Evolutionary conservation across 2,113 vertebrate genomes (phyloP), one percentile per base, ranked within the genome.

Genomic region (Marcusenius ussheri): DNA sequence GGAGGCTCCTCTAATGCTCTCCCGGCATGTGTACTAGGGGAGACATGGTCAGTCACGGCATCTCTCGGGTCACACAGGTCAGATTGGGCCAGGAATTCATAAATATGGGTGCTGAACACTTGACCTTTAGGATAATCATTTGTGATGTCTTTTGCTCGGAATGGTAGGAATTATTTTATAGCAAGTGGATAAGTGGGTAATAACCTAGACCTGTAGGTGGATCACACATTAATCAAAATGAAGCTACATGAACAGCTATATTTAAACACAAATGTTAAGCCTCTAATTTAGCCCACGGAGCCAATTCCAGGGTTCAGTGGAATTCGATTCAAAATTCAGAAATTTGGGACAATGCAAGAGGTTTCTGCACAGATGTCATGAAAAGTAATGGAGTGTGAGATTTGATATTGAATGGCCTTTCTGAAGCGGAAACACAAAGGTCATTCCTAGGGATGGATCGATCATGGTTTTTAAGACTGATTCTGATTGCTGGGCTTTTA

Each of bases 1-100:
- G 88, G 91, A 24, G 39, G 85, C 50, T 90, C 70, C 58, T 53
- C 88, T 27, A 53, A 15, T 49, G n/a, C 42, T 39, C 35, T 53
- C 45, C 53, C 53, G 80, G 74, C 87, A 85, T 45, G 21, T 27
- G 9, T 15, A 21, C 58, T 21, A 31, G 35, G 35, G 47, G 7
- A 15, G 19, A 58, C 27, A 53, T 56, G 86, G 87, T 47, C 87
- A 88, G 87, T 62, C 53, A n/a, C 8, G 3, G 21, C 31, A 31
- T 66, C 87, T 46, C 5, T 21, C 5, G 35, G 87, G 56, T 88
- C 51, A 66, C 10, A 45, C 15, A 66, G 87, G 56, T 88, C 56
- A 66, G 19, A 88, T 1, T 62, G 24, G 39, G 87, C 17, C 19
- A 10, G 27, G 35, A 35, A 58, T 35, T 53, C n/a, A 11, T 51